Base-by-base conservation (phyloP, 92 coral and sea anemone genomes). In the Pocillopora meandrina region DNA sequence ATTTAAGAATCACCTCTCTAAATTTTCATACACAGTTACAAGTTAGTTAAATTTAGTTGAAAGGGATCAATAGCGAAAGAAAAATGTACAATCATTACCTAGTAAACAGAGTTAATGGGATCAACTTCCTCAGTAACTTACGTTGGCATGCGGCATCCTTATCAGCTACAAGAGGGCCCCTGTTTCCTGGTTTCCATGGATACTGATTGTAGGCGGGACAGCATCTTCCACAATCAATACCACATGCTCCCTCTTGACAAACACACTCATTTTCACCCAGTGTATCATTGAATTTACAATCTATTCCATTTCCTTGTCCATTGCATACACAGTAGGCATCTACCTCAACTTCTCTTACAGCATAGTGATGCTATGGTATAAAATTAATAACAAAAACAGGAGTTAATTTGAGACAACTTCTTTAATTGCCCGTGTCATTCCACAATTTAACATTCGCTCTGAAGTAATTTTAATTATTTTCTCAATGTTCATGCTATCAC, bases 151-250 rank as follows among this genome's bases (percentile, higher is more conserved):
- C 94, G 13, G 95, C 90, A 56, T 93, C 77, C 35, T 88, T 76
- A 63, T 96, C 99, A 21, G 91, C 93, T 9, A 88, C 76, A 75
- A 94, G 89, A 19, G 99, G 98, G 17, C 97, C 98, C 71, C 75
- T 87, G 62, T 71, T 66, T 35, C 99, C 98, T 52, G 31, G 82
- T 85, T 86, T 85, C 95, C 95, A 96, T 74, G 98, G 95, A 91
- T 87, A 94, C 91, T 96, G 99, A 88, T 92, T 96, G 79, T 87
- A 96, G 6, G 92, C 95, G 1, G 92, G 90, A 81, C 99, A 96
- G 56, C 99, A 96, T 23, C 52, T 71, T 52, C 92, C 95, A 55
- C 99, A 96, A 73, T 91, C 77, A 18, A 81, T 23, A 21, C 99
- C 99, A 88, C 99, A 96, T 6, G 97, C 84, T 4, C 98, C 98